Evolutionary conservation across 2,113 vertebrate genomes (phyloP).

Genomic region (Zapornia atra): DNA sequence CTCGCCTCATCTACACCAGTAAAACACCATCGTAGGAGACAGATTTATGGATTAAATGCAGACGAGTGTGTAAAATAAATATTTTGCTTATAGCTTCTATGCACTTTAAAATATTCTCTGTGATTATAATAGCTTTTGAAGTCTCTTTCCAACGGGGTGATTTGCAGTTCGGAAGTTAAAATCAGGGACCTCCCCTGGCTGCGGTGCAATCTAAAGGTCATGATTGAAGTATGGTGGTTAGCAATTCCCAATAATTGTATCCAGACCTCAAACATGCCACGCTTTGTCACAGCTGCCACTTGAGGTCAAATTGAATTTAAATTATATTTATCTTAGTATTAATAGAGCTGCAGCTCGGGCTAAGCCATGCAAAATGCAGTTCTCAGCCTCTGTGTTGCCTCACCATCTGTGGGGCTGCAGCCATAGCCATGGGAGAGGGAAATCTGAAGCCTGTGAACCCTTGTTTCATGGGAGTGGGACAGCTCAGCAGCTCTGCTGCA

Average conservation of each 20-base stretch:
- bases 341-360: neutral
- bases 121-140: slow-evolving; percentile 21
- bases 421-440: neutral
- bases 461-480: neutral
- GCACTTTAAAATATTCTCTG: neutral
- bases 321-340: slow-evolving; percentile 31
- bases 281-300: slow-evolving; percentile 38
- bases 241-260: slow-evolving; percentile 18
- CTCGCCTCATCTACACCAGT: slow-evolving; percentile 38
- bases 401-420: fast-evolving
- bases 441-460: neutral
- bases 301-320: slow-evolving; percentile 19
- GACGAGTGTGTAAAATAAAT: slow-evolving; percentile 59
- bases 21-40: neutral
- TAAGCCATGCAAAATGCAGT: neutral
- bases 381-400: neutral
- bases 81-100: slow-evolving; percentile 14
- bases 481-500: neutral
- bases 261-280: neutral
- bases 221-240: neutral
- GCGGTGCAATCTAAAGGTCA: neutral
- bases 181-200: neutral
- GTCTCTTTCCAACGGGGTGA: neutral
- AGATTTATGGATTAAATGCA: slow-evolving; percentile 45
- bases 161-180: slow-evolving; percentile 45